Evolutionary conservation across 92 coral and sea anemone genomes (phyloP).

Genomic region (Pocillopora grandis): DNA sequence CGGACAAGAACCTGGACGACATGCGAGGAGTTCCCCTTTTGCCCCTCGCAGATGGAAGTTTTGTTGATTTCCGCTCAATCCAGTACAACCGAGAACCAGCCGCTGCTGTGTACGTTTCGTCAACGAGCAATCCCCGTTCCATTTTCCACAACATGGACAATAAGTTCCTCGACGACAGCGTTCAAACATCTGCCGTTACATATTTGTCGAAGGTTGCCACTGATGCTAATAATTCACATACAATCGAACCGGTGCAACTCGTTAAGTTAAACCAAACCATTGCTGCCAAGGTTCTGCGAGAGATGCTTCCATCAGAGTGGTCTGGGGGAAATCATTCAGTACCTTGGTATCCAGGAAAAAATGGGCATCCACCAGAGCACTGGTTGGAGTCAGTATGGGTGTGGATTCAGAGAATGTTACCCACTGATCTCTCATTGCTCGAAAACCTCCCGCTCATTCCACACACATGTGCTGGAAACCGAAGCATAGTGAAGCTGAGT

Average conservation of each 20-base stretch:
- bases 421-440: conserved; percentile 53
- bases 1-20: conserved; percentile 53
- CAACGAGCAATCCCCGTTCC: conserved; percentile 46
- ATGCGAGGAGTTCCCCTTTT: conserved; percentile 74
- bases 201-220: conserved; percentile 36
- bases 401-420: conserved; percentile 58
- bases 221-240: not conserved
- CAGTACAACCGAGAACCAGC: conserved; percentile 29
- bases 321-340: conserved; percentile 27
- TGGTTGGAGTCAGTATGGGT: conserved; percentile 73
- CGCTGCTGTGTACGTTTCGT: conserved; percentile 66
- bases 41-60: conserved; percentile 74
- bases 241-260: conserved; percentile 56
- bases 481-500: conserved; percentile 52
- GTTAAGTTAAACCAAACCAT: conserved; percentile 53
- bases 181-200: conserved; percentile 21
- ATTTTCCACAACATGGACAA: conserved; percentile 69
- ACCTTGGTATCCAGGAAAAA: conserved; percentile 60
- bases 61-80: conserved; percentile 51
- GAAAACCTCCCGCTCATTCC: conserved; percentile 74
- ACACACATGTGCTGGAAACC: conserved; percentile 18
- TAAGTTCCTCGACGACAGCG: conserved; percentile 60
- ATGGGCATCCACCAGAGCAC: conserved; percentile 62
- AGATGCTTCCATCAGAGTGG: conserved; percentile 63
- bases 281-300: conserved; percentile 48